Conservation (phyloP, 2,113 vertebrate genomes). For the Daubentonia madagascariensis region DNA sequence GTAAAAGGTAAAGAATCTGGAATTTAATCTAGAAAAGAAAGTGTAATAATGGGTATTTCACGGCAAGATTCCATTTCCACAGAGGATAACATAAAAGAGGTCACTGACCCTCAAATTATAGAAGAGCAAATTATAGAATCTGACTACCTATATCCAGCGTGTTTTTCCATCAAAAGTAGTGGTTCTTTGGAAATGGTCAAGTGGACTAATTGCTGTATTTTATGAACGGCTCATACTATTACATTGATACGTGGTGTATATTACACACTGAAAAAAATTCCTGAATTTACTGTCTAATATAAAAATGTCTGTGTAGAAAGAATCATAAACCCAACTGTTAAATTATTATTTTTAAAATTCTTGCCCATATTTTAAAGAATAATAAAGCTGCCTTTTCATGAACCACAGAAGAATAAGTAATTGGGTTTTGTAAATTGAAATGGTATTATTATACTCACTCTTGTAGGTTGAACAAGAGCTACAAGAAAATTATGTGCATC, state of each 20-base stretch:
- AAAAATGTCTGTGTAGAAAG: slow-evolving; percentile 35
- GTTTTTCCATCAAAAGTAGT: not conserved
- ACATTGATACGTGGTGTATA: not conserved
- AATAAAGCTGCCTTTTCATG: slow-evolving; percentile 31
- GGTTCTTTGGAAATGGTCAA: not conserved
- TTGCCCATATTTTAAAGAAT: slow-evolving; percentile 35
- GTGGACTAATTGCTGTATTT: not conserved
- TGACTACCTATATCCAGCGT: not conserved
- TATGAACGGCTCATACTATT: not conserved
- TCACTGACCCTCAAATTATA: not conserved
- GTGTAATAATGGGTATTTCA: not conserved
- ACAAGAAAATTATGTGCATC: not conserved
- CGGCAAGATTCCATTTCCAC: not conserved
- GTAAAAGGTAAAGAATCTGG: not conserved
- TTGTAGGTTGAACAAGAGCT: not conserved
- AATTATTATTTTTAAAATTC: slow-evolving; percentile 33
- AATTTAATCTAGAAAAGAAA: slow-evolving; percentile 34
- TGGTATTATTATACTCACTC: not conserved
- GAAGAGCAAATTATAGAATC: not conserved
- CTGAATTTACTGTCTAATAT: not conserved
- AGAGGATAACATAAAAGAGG: not conserved
- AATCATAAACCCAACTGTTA: not conserved
- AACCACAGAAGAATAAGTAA: not conserved
- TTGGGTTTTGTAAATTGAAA: not conserved
- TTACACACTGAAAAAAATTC: not conserved